Conservation (phyloP, 2,797 vertebrate species). For the Phataginus tricuspis region DNA sequence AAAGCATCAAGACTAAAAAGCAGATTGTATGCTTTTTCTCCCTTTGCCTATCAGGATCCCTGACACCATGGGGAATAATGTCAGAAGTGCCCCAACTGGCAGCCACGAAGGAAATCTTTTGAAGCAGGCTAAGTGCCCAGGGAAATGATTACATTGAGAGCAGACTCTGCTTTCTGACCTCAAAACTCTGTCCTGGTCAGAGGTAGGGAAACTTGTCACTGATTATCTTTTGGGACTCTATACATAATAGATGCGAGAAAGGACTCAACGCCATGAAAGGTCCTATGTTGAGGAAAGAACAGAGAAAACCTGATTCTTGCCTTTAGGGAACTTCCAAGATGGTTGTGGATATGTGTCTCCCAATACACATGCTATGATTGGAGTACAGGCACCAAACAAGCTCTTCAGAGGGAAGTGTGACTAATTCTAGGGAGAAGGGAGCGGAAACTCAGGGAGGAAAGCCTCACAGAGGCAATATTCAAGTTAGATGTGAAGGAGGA, state of each 20-base stretch:
- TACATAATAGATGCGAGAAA: neutral
- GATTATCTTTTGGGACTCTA: neutral
- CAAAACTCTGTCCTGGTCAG: neutral
- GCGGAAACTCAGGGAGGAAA: neutral
- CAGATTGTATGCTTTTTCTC: neutral
- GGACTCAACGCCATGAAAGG: neutral
- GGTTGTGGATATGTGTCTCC: neutral
- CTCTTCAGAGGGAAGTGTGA: neutral
- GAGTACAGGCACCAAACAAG: neutral
- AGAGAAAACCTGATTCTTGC: neutral
- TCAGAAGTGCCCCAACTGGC: too few relatives aligned
- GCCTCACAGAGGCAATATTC: too few relatives aligned
- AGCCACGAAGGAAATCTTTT: neutral
- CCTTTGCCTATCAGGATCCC: neutral
- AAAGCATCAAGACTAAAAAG: neutral
- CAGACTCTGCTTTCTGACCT: neutral
- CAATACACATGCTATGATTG: neutral
- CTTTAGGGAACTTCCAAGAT: neutral
- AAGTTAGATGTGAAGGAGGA: neutral
- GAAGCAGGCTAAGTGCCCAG: neutral
- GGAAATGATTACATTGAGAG: neutral
- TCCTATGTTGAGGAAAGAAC: neutral
- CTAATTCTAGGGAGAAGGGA: neutral
- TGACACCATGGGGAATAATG: neutral
- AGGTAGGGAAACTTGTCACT: neutral